Evolutionary conservation across 1,140 invertebrate genomes (phyloP).

Genomic region (Heliothis virescens): DNA sequence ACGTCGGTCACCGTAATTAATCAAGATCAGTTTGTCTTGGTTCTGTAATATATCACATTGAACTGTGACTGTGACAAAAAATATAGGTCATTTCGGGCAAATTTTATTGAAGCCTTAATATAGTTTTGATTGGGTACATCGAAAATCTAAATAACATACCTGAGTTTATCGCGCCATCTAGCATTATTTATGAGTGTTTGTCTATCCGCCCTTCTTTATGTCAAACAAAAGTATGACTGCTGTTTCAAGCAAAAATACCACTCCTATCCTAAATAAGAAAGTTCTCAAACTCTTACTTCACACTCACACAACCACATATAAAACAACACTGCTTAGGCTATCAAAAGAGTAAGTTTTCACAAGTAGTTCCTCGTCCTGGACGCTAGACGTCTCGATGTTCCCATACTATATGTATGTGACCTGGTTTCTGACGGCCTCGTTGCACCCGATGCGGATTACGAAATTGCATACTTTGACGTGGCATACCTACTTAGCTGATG

Average conservation of each 20-base stretch:
- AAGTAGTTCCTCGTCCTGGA: slow-evolving; percentile 19
- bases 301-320: slow-evolving; percentile 4
- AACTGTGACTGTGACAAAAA: slow-evolving; percentile 7
- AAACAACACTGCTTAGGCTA: slow-evolving; percentile 14
- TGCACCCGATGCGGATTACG: slow-evolving; percentile 57
- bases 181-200: no score
- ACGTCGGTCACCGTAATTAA: background rate
- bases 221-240: background rate
- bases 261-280: background rate
- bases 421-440: slow-evolving; percentile 49
- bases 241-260: background rate
- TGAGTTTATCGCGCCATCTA: no score
- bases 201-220: background rate
- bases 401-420: slow-evolving; percentile 55
- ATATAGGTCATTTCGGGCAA: slow-evolving; percentile 7
- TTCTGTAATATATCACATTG: background rate
- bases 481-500: slow-evolving; percentile 33
- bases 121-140: no score
- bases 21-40: slow-evolving; percentile 7
- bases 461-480: slow-evolving; percentile 59
- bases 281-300: background rate
- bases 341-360: slow-evolving; percentile 36
- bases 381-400: slow-evolving; percentile 46
- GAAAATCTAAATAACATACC: no score
- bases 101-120: background rate